Base-by-base conservation (phyloP, 2,113 vertebrate genomes). In the Chionomys nivalis region DNA sequence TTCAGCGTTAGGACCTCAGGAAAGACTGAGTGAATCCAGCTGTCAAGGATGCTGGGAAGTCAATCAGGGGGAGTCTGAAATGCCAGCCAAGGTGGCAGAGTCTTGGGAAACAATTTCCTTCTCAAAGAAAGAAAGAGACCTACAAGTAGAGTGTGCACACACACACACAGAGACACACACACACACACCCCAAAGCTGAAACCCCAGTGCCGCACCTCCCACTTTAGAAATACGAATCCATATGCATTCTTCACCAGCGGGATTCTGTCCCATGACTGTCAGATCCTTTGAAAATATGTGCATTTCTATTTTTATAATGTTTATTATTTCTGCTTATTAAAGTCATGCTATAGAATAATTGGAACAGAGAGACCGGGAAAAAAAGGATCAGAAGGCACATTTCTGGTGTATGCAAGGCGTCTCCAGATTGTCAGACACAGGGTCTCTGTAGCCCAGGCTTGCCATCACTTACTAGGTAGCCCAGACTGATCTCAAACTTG, bases 241-340 rank as follows among this genome's bases (percentile, higher is more conserved):
- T 44, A 91, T 73, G 73, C 16, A 85, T 68, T 85, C 49, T 28
- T 96, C 31, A 72, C 73, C 24, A 47, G 87, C 61, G 44, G 93
- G 83, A 82, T 72, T 89, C 81, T 95, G 28, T 77, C 85, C 76
- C 8, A 39, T 72, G 85, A 83, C 33, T 78, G 36, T 96, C 75
- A 88, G 79, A 90, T 23, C 70, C 33, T 94, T 94, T 72, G 44
- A 87, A 95, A 96, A 95, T 87, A 91, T 17, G 63, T 93, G 58
- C 65, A 91, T 76, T 68, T 94, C 42, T 96, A 79, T 92, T 91
- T 97, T 90, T 90, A 90, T 90, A 91, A 86, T 88, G 49, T 72
- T 94, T 95, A 66, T 96, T 49, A 96, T 96, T 95, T 93, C 86
- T 94, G 23, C 21, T 91, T 96, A 94, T 83, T 77, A 96, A 95